These are phyloP conservation scores for Blera fallax DNA, from an alignment of 2,888 invertebrate genomes.

Conservation along the genomic window DNA sequence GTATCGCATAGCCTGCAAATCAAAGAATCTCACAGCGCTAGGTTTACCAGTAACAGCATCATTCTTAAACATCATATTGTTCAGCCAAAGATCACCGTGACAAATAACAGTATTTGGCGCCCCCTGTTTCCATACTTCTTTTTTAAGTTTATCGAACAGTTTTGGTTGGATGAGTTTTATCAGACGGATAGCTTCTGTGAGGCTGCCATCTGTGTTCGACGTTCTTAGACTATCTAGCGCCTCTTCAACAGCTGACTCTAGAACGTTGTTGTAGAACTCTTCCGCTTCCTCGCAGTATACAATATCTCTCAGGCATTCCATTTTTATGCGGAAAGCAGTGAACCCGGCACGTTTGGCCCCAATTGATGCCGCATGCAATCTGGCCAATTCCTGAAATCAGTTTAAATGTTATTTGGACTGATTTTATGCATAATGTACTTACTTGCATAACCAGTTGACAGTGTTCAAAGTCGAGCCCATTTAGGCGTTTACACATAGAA, in stretches of 20 bases:
- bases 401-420: background rate
- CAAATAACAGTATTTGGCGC: conserved; percentile 78
- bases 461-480: conserved; percentile 77
- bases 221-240: conserved; percentile 77
- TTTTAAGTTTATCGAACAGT: conserved; percentile 76
- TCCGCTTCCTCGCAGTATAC: conserved; percentile 79
- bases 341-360: conserved; percentile 76
- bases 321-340: conserved; percentile 74
- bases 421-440: conserved; percentile 8
- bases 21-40: conserved; percentile 78
- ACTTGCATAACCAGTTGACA: conserved; percentile 80
- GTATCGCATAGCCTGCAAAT: conserved; percentile 80
- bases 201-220: conserved; percentile 78
- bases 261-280: conserved; percentile 77
- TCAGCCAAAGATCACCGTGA: conserved; percentile 81
- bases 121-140: conserved; percentile 74
- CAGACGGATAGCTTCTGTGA: conserved; percentile 77
- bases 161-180: conserved; percentile 77
- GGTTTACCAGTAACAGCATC: conserved; percentile 47
- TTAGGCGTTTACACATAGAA: conserved; percentile 78
- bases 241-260: conserved; percentile 78
- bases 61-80: conserved; percentile 80
- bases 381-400: conserved; percentile 78
- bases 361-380: conserved; percentile 79
- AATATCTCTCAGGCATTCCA: conserved; percentile 77